Conservation (phyloP, 1,140 invertebrate species). For the Pseudomyrmex concolor region DNA sequence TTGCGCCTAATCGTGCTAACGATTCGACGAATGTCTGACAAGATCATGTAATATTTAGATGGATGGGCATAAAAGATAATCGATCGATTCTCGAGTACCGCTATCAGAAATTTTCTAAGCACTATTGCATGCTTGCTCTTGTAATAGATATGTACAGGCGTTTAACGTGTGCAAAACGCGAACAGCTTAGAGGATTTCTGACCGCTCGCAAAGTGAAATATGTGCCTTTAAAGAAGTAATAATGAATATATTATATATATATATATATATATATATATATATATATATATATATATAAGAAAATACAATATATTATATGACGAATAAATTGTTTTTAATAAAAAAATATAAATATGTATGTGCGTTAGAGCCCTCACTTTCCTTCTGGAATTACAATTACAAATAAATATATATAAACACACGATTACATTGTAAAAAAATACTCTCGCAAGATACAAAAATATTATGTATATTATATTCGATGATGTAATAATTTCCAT, state of each 20-base stretch:
- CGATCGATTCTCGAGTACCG: slow-evolving; percentile 39
- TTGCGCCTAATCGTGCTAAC: neutral
- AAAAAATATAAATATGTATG: slow-evolving; percentile 64
- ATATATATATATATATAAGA: slow-evolving; percentile 77
- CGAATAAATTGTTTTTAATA: slow-evolving; percentile 84
- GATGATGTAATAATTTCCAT: neutral
- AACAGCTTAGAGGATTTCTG: slow-evolving; percentile 55
- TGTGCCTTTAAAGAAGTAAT: slow-evolving; percentile 84
- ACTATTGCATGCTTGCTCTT: slow-evolving; percentile 38
- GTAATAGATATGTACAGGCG: slow-evolving; percentile 53
- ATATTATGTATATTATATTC: neutral
- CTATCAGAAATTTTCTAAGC: slow-evolving; percentile 58
- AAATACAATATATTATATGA: slow-evolving; percentile 80
- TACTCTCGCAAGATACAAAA: slow-evolving; percentile 36
- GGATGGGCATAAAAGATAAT: slow-evolving; percentile 62
- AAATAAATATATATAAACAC: slow-evolving; percentile 53
- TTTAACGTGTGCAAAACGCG: slow-evolving; percentile 22
- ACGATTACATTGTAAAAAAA: slow-evolving; percentile 54
- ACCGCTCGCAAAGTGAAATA: slow-evolving; percentile 79
- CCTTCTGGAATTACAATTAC: neutral
- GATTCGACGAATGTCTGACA: neutral
- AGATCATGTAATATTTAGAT: slow-evolving; percentile 48
- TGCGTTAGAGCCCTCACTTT: slow-evolving; percentile 27
- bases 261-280: no score
- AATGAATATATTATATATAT: slow-evolving; percentile 79